Percentiles rank a stretch among this genome's conserved stretches.
Conservation (phyloP, 2,113 vertebrate species). For the Mesocricetus auratus region DNA sequence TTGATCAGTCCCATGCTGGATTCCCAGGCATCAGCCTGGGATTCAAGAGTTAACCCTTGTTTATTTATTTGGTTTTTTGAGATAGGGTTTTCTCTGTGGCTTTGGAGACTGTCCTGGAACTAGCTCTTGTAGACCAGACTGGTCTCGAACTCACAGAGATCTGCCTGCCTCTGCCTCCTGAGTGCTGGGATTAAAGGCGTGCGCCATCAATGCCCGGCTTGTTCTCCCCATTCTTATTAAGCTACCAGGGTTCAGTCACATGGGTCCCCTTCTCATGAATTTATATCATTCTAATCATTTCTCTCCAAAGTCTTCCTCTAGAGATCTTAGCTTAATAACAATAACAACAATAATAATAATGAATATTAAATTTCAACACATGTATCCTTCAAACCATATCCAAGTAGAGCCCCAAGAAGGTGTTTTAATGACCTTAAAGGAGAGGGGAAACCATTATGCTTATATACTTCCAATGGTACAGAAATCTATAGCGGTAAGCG, state of each 20-base stretch:
- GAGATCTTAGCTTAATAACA: not conserved
- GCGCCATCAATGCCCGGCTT: too few species aligned
- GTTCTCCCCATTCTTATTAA: not conserved
- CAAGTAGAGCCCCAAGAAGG: not conserved
- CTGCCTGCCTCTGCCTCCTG: too few species aligned
- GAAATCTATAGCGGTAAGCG: not conserved
- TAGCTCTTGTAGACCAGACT: too few species aligned
- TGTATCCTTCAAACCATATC: not conserved
- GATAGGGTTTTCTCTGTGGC: too few species aligned
- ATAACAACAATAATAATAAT: too few species aligned
- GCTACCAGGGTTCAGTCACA: not conserved
- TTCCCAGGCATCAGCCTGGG: too few species aligned
- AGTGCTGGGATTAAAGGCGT: too few species aligned
- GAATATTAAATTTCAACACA: not conserved
- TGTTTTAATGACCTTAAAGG: not conserved
- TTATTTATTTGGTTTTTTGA: too few species aligned
- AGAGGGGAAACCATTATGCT: conserved; percentile 13
- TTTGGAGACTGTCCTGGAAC: too few species aligned
- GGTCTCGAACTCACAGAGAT: too few species aligned
- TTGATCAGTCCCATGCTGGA: too few species aligned
- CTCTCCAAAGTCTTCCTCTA: not conserved
- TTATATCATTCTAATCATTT: not conserved
- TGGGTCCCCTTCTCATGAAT: not conserved
- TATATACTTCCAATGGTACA: not conserved
- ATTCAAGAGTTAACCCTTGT: too few species aligned